Conservation (phyloP, 2,888 invertebrate genomes). For the Melanargia galathea region DNA sequence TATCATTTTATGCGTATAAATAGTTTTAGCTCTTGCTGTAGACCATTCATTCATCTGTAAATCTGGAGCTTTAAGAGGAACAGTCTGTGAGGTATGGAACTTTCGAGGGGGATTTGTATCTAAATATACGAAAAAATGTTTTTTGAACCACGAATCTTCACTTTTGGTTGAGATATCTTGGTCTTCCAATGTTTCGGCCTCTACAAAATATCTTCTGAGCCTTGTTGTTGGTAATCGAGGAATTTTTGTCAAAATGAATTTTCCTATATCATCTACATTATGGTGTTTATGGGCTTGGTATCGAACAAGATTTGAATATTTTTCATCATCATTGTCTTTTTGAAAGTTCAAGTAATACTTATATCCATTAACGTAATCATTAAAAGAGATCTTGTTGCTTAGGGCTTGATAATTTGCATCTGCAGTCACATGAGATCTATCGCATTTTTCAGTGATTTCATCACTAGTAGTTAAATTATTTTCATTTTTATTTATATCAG, state of each 20-base stretch:
- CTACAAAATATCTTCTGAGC: conserved; percentile 52
- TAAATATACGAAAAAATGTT: conserved; percentile 63
- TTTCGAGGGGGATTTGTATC: conserved; percentile 60
- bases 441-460: conserved; percentile 3
- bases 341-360: conserved; percentile 69
- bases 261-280: conserved; percentile 72
- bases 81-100: conserved; percentile 60
- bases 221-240: conserved; percentile 52
- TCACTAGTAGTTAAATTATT: conserved; percentile 17
- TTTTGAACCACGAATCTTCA: conserved; percentile 69
- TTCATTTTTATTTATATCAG: conserved; percentile 37
- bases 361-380: conserved; percentile 68
- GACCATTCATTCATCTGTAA: neutral
- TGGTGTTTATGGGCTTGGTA: conserved; percentile 74
- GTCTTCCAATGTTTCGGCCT: conserved; percentile 56
- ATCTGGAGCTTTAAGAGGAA: conserved; percentile 51
- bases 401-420: conserved; percentile 53
- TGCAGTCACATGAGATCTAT: conserved; percentile 23
- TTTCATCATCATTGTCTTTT: conserved; percentile 54
- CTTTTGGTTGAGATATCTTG: conserved; percentile 65
- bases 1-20: neutral
- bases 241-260: conserved; percentile 65
- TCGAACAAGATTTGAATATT: conserved; percentile 62
- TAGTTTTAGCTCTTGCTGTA: neutral
- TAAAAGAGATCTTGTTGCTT: conserved; percentile 60